These are phyloP conservation scores for Nyctereutes procyonoides DNA, from an alignment of 2,113 vertebrate genomes.

Conservation along the genomic window DNA sequence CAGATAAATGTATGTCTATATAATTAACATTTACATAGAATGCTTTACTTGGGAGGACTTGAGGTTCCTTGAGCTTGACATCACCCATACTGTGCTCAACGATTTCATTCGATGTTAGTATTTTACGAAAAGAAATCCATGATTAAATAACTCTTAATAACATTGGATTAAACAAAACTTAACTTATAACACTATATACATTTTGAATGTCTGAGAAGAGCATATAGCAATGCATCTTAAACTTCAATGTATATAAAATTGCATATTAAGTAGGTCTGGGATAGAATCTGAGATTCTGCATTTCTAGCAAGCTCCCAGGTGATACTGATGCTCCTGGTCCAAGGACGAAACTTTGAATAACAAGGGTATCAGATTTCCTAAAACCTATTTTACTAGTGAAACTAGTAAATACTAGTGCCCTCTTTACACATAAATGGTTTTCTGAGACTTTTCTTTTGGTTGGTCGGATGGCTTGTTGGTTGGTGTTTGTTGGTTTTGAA, in stretches of 20 bases:
- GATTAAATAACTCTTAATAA: background rate
- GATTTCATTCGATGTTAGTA: background rate
- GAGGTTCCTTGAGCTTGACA: background rate
- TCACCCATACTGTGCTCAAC: background rate
- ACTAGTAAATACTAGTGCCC: background rate
- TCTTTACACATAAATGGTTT: background rate
- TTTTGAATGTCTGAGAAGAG: background rate
- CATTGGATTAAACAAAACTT: background rate
- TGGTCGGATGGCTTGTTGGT: background rate
- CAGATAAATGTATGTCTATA: rapidly evolving
- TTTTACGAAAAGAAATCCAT: background rate
- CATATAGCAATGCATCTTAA: background rate
- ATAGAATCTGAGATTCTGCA: background rate
- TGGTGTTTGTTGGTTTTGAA: conserved; percentile 31
- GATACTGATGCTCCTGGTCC: background rate
- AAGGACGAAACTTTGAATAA: background rate
- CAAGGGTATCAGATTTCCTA: background rate
- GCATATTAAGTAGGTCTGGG: background rate
- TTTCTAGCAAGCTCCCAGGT: background rate
- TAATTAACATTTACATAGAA: background rate
- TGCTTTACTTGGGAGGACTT: background rate
- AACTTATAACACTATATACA: background rate
- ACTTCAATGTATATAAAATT: background rate
- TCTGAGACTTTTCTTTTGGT: background rate
- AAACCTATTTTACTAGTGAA: background rate